Percentiles rank a stretch among this genome's conserved stretches.
Evolutionary conservation across 2,888 invertebrate species (phyloP).

Genomic region (Cephus pulcher): DNA sequence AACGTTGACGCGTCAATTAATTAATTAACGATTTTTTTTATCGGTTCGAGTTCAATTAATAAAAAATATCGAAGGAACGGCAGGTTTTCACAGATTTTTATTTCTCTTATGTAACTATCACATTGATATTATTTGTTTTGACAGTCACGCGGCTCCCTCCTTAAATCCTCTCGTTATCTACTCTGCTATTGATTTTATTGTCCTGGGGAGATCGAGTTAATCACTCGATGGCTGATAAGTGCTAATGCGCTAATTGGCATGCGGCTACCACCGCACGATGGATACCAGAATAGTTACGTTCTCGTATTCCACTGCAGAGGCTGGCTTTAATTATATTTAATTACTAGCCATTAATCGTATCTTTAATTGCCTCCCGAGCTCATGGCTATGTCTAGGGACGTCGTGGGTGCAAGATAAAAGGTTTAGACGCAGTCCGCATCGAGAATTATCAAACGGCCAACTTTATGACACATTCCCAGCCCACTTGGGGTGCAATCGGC

Average conservation of each 20-base stretch:
- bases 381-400: background rate
- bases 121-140: background rate
- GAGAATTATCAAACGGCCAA: background rate
- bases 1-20: background rate
- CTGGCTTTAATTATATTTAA: conserved; percentile 52
- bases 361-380: conserved; percentile 41
- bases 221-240: conserved; percentile 26
- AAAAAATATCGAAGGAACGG: background rate
- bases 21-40: background rate
- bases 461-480: background rate
- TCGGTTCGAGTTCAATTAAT: background rate
- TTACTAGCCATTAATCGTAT: conserved; percentile 48
- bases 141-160: background rate
- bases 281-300: background rate
- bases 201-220: conserved; percentile 29
- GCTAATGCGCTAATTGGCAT: conserved; percentile 52
- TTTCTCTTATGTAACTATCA: background rate
- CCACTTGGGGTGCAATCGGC: background rate
- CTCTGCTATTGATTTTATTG: conserved; percentile 36
- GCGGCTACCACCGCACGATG: conserved; percentile 25
- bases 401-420: background rate
- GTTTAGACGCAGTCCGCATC: background rate
- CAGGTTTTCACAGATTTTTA: background rate
- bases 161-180: conserved; percentile 9
- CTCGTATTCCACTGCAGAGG: conserved; percentile 16